A percentile compares a stretch with the other conserved stretches of the same genome.
Conservation (phyloP, 2,113 vertebrate genomes). For the Ciconia maguari region DNA sequence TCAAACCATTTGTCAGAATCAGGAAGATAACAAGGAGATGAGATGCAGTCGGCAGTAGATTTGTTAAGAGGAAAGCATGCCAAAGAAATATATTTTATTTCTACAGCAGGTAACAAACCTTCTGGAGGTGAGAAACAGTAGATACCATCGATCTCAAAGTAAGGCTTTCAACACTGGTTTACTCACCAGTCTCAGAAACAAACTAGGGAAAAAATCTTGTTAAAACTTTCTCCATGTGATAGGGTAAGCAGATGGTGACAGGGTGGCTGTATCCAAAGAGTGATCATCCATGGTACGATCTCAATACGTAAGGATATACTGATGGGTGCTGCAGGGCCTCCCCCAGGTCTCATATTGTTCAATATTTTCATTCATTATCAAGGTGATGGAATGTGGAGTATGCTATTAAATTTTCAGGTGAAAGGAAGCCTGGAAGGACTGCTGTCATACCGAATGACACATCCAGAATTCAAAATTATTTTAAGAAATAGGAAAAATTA, state of each 20-base stretch:
- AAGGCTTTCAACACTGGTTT: background rate
- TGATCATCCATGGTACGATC: background rate
- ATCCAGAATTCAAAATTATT: background rate
- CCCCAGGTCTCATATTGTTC: background rate
- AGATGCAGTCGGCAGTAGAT: background rate
- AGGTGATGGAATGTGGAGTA: background rate
- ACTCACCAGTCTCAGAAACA: background rate
- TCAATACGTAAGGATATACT: background rate
- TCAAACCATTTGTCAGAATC: conserved; percentile 51
- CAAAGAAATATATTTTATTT: background rate
- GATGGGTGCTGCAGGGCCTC: background rate
- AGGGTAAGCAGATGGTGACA: background rate
- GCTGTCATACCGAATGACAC: background rate
- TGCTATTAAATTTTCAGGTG: background rate
- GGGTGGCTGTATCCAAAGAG: background rate
- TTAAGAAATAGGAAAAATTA: background rate
- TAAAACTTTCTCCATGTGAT: background rate
- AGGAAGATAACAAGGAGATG: conserved; percentile 30
- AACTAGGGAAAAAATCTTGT: background rate
- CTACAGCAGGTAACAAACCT: conserved; percentile 23
- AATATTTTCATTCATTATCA: background rate
- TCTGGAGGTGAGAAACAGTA: background rate
- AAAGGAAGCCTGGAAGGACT: background rate
- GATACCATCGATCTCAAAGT: background rate
- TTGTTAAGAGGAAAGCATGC: background rate